Percentiles rank a stretch among this genome's conserved stretches.
These are phyloP conservation scores for Artibeus lituratus DNA, from an alignment of 2,797 vertebrate genomes.

Conservation along the genomic window DNA sequence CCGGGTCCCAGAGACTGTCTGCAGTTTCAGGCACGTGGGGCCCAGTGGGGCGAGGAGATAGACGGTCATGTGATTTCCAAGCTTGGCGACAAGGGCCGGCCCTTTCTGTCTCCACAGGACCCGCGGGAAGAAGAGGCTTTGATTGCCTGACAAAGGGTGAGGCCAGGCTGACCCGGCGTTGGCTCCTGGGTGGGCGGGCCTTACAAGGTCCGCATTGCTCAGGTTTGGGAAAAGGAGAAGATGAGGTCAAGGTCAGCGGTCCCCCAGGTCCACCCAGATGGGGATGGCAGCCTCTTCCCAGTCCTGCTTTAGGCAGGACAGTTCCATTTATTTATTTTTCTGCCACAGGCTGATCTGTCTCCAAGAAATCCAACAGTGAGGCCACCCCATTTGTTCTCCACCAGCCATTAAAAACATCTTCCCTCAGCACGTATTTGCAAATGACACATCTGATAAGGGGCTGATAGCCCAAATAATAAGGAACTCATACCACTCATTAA, in stretches of 20 bases:
- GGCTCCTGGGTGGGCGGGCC: background rate
- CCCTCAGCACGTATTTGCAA: background rate
- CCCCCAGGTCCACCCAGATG: background rate
- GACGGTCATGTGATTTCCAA: conserved; percentile 51
- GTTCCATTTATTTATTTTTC: background rate
- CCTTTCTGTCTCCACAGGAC: background rate
- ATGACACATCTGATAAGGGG: background rate
- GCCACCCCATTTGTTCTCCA: background rate
- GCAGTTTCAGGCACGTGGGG: conserved; percentile 25
- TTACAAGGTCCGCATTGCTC: background rate
- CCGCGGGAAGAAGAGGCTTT: conserved; percentile 29
- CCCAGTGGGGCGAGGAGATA: conserved; percentile 3
- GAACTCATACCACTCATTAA: background rate
- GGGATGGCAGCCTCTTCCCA: background rate
- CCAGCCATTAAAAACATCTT: conserved; percentile 47
- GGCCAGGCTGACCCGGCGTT: background rate
- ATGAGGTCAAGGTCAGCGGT: background rate
- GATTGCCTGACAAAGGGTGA: conserved; percentile 13
- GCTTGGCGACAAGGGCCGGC: conserved; percentile 56
- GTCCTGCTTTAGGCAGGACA: background rate
- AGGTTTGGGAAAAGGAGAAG: background rate
- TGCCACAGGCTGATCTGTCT: background rate
- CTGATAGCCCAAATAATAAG: background rate
- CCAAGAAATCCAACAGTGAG: conserved; percentile 40
- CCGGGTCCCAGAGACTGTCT: conserved; percentile 12